These are phyloP conservation scores for Tanaodytes sp. DNA, from an alignment of 2,888 invertebrate genomes.

Conservation along the genomic window DNA sequence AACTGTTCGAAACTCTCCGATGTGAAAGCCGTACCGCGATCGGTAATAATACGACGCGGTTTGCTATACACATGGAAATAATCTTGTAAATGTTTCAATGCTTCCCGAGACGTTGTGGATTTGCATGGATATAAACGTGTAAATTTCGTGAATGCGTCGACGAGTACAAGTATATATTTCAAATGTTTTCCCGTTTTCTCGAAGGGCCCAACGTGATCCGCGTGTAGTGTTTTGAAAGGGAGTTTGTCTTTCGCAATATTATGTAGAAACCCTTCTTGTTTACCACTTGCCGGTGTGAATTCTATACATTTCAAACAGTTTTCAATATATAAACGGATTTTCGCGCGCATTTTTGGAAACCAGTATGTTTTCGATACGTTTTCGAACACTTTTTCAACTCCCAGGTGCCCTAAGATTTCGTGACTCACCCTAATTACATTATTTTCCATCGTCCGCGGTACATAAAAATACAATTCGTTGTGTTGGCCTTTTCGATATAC, in stretches of 20 bases:
- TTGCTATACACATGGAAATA: neutral
- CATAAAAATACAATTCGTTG: slow-evolving; percentile 39
- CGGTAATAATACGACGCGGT: slow-evolving; percentile 49
- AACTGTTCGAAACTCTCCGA: slow-evolving; percentile 57
- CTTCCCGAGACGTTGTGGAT: neutral
- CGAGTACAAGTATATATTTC: neutral
- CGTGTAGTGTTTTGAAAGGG: slow-evolving; percentile 57
- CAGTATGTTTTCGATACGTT: neutral
- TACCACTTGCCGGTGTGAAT: slow-evolving; percentile 54
- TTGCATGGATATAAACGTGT: neutral
- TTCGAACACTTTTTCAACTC: neutral
- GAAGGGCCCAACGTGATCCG: slow-evolving; percentile 54
- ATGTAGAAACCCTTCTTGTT: slow-evolving; percentile 56
- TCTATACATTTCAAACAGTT: slow-evolving; percentile 1
- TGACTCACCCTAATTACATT: slow-evolving; percentile 47
- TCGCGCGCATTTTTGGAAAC: neutral
- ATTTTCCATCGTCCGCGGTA: slow-evolving; percentile 41
- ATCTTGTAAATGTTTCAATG: neutral
- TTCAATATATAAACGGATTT: neutral
- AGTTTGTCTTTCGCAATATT: slow-evolving; percentile 50
- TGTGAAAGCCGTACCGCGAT: slow-evolving; percentile 61
- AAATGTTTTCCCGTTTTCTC: neutral
- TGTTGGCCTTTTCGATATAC: slow-evolving; percentile 40
- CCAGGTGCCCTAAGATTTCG: slow-evolving; percentile 24
- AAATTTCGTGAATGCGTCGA: neutral